phyloP scores from a whole-genome alignment of 2,113 vertebrate species.

The Piprites chloris region DNA sequence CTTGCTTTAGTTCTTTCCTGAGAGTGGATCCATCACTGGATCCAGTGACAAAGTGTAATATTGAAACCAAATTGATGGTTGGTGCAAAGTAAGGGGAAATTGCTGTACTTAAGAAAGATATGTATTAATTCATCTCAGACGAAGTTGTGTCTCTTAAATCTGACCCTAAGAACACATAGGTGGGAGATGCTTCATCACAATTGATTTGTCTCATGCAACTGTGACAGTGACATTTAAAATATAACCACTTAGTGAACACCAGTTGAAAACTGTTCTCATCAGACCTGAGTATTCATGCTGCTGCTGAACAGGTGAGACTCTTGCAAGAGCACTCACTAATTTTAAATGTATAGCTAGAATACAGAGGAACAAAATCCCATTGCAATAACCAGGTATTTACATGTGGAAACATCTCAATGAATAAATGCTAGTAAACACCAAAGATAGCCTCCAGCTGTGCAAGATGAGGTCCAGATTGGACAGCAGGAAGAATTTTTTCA shows the following conservation, averaged over 20 bases:
- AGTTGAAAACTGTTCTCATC: slow-evolving; percentile 22
- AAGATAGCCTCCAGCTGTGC: not conserved
- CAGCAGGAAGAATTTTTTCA: not conserved
- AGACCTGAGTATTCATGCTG: slow-evolving; percentile 44
- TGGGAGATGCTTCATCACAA: not conserved
- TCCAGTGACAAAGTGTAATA: not conserved
- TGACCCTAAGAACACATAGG: not conserved
- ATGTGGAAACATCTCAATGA: not conserved
- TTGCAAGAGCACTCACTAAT: not conserved
- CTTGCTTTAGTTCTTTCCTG: not conserved
- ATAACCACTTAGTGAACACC: slow-evolving; percentile 40
- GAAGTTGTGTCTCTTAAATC: not conserved
- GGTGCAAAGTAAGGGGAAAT: not conserved
- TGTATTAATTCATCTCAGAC: not conserved
- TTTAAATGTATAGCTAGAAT: slow-evolving; percentile 48
- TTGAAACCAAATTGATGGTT: not conserved
- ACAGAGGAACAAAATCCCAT: not conserved
- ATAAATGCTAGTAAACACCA: not conserved
- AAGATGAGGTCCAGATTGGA: not conserved
- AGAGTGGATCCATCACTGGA: not conserved
- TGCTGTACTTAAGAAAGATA: not conserved
- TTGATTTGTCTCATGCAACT: not conserved
- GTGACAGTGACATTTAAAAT: slow-evolving; percentile 55
- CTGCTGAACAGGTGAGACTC: slow-evolving; percentile 13
- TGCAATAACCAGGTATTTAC: not conserved